These are phyloP conservation scores for Oophaga sylvatica DNA, from an alignment of 2,797 vertebrate species.

Conservation along the genomic window DNA sequence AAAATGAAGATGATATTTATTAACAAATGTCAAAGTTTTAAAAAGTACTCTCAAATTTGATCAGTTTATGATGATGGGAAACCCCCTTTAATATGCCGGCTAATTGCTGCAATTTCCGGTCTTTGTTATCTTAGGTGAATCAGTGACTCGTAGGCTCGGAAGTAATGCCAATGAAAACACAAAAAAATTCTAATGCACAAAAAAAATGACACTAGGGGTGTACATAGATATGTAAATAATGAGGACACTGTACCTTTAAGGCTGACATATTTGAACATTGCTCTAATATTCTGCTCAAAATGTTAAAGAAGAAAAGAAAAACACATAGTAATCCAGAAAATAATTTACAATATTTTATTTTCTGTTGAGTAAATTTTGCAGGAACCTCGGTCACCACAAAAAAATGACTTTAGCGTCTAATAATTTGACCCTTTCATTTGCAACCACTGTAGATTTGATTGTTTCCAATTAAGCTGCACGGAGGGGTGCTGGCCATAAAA, in stretches of 20 bases:
- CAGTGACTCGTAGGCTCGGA: no score
- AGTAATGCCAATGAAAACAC: no score
- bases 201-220: no score
- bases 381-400: not conserved
- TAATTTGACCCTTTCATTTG: not conserved
- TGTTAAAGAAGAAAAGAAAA: not conserved
- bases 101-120: no score
- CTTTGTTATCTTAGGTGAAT: no score
- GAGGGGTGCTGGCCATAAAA: not conserved
- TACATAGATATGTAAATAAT: no score
- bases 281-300: not conserved
- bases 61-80: no score
- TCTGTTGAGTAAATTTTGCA: not conserved
- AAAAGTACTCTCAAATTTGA: no score
- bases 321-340: not conserved
- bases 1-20: no score
- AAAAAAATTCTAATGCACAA: no score
- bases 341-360: not conserved
- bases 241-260: not conserved
- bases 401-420: constrained; percentile 3
- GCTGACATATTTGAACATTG: not conserved
- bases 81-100: no score
- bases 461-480: constrained; percentile 12
- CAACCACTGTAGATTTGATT: constrained; percentile 2
- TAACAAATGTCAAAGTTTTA: no score